Conservation (phyloP, 1,140 invertebrate species). For the Trissolcus basalis region DNA sequence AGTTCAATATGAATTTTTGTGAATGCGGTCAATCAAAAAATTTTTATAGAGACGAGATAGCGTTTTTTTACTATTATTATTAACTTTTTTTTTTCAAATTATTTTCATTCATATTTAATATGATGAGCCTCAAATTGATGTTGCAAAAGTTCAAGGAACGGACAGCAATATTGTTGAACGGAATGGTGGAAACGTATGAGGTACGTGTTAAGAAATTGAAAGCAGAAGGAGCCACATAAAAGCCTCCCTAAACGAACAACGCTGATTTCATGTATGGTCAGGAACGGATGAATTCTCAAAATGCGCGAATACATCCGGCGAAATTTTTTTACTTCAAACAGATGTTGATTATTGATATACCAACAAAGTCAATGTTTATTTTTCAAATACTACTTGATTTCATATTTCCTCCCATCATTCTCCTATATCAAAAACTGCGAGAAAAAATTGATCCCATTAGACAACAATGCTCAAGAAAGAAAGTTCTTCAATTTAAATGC, state of each 20-base stretch:
- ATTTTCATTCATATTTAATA: not conserved
- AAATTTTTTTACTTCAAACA: constrained; percentile 30
- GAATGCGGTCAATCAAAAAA: no score
- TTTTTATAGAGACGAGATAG: no score
- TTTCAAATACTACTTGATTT: not conserved
- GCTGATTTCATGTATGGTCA: constrained; percentile 47
- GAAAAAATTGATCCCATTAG: no score
- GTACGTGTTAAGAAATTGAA: constrained; percentile 68
- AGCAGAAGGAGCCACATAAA: constrained; percentile 55
- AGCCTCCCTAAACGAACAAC: constrained; percentile 53
- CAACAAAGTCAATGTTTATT: constrained; percentile 20
- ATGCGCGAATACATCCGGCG: constrained; percentile 44
- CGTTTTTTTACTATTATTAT: no score
- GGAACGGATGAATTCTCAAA: constrained; percentile 49
- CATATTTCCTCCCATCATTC: no score
- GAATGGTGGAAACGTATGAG: constrained; percentile 61
- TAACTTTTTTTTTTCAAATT: no score
- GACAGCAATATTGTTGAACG: constrained; percentile 39
- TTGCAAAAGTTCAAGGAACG: constrained; percentile 64
- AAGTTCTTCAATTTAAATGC: no score
- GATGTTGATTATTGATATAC: constrained; percentile 38
- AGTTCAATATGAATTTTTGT: no score
- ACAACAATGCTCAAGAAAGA: no score
- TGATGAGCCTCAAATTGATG: not conserved
- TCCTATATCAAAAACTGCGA: not conserved